phyloP scores from a whole-genome alignment of 64 coral and sea anemone species.

The Montipora cactus region DNA sequence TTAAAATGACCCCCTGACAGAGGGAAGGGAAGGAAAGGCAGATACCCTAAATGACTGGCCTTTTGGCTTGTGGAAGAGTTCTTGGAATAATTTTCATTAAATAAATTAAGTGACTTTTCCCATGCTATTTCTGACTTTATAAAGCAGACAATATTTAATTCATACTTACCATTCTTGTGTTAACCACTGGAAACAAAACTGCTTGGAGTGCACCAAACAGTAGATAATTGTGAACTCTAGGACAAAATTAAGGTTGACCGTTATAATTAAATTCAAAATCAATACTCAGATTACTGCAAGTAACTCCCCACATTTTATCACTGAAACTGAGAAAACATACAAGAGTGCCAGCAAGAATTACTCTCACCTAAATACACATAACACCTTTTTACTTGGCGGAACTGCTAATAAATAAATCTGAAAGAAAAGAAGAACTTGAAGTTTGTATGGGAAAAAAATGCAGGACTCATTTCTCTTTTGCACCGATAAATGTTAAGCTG shows the following conservation, averaged over 20 bases:
- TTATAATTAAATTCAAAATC: not conserved
- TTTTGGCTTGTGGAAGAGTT: too few relatives aligned
- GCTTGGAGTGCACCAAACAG: slow-evolving; percentile 92
- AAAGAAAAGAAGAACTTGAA: not conserved
- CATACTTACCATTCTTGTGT: slow-evolving; percentile 84
- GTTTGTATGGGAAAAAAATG: not conserved
- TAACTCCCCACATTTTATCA: not conserved
- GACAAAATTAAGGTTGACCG: not conserved
- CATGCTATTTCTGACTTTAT: too few relatives aligned
- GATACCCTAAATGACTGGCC: too few relatives aligned
- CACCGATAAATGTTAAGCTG: too few relatives aligned
- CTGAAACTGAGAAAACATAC: not conserved
- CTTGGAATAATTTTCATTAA: too few relatives aligned
- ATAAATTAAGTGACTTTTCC: too few relatives aligned
- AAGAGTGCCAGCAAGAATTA: not conserved
- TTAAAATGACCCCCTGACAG: too few relatives aligned
- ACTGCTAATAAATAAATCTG: slow-evolving; percentile 91
- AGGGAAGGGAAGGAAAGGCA: too few relatives aligned
- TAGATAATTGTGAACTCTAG: slow-evolving; percentile 87
- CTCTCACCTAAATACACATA: slow-evolving; percentile 79
- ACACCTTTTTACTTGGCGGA: slow-evolving; percentile 82
- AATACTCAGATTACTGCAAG: not conserved
- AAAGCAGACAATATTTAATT: not conserved
- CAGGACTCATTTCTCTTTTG: not conserved
- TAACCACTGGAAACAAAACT: slow-evolving; percentile 85